A percentile compares a stretch with the other conserved stretches of the same genome.
These are phyloP conservation scores for Diglossa brunneiventris DNA, from an alignment of 2,113 vertebrate genomes.

Conservation along the genomic window DNA sequence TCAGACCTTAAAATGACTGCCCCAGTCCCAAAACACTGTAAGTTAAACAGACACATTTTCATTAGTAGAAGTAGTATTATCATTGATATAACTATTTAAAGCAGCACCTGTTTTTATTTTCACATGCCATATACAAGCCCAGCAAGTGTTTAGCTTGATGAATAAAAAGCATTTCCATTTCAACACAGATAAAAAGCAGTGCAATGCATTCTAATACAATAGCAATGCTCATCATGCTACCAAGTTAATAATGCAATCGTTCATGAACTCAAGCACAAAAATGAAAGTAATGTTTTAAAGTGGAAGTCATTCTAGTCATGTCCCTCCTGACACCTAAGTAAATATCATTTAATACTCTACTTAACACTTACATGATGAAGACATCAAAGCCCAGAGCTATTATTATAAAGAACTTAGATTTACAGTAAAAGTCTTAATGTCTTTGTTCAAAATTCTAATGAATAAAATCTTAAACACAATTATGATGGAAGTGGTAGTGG, in stretches of 20 bases:
- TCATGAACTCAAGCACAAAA: neutral
- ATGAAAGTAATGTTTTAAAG: neutral
- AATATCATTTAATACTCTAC: neutral
- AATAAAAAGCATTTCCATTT: constrained; percentile 15
- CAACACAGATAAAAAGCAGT: neutral
- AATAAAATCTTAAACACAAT: neutral
- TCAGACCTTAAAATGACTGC: constrained; percentile 4
- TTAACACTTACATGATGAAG: neutral
- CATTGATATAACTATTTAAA: neutral
- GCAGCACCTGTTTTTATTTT: neutral
- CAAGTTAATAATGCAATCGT: constrained; percentile 1
- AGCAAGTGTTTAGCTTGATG: neutral
- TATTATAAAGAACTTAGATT: neutral
- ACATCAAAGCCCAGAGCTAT: neutral
- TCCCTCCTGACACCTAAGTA: neutral
- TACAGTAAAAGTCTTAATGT: neutral
- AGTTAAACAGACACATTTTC: constrained; percentile 12
- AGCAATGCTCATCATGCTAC: constrained; percentile 33
- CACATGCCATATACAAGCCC: neutral
- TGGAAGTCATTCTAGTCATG: neutral
- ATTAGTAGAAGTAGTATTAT: neutral
- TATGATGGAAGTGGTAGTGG: neutral
- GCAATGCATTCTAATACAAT: neutral
- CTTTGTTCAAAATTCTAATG: neutral
- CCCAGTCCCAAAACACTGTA: neutral